A percentile compares a stretch with the other conserved stretches of the same genome.
Conservation (phyloP, 2,888 invertebrate species). For the Eupithecia centaureata region DNA sequence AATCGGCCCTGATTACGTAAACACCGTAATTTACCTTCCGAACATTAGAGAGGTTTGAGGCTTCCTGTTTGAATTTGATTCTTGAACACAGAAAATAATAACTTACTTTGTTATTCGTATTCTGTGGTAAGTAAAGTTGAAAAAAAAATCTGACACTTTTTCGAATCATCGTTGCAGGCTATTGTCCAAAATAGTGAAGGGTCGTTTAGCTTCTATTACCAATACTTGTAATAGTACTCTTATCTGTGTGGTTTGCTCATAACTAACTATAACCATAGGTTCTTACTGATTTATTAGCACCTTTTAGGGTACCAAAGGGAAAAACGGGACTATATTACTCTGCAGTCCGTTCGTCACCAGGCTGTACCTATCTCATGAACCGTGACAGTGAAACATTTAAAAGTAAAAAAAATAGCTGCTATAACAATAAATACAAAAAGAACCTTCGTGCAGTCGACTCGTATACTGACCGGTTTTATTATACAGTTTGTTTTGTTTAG, state of each 20-base stretch:
- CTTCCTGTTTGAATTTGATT: constrained; percentile 15
- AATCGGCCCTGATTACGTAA: constrained; percentile 36
- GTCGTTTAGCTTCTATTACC: background rate
- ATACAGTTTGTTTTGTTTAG: background rate
- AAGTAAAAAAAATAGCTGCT: too few species aligned
- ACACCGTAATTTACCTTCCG: constrained; percentile 32
- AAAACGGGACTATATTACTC: too few species aligned
- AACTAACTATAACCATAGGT: background rate
- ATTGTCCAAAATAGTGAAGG: too few species aligned
- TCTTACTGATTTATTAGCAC: too few species aligned
- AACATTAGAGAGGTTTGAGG: constrained; percentile 18
- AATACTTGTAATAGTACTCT: background rate
- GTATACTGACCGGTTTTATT: background rate
- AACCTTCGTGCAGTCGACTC: too few species aligned
- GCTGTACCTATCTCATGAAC: too few species aligned
- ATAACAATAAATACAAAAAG: too few species aligned
- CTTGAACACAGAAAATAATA: constrained; percentile 6
- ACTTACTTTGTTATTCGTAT: background rate
- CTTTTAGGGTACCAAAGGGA: too few species aligned
- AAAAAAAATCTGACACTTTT: background rate
- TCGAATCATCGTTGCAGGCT: too few species aligned
- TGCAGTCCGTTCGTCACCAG: too few species aligned
- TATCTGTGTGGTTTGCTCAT: background rate
- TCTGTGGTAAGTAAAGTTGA: constrained; percentile 22
- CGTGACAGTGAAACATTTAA: too few species aligned